A percentile compares a stretch with the other conserved stretches of the same genome.
These are phyloP conservation scores for Aldabrachelys gigantea DNA, from an alignment of 2,113 vertebrate genomes.

Conservation along the genomic window DNA sequence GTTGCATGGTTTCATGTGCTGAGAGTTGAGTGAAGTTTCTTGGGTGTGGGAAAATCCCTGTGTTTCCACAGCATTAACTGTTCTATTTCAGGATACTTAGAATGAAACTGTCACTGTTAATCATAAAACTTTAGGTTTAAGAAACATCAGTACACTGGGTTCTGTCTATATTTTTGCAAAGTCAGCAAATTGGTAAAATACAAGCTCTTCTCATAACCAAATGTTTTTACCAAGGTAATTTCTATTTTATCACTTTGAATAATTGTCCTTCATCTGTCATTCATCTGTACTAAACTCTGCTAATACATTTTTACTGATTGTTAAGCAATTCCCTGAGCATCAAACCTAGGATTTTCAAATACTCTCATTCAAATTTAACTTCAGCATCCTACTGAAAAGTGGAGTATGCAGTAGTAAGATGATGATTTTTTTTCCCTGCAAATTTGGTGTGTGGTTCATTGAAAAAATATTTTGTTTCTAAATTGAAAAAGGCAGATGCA, in stretches of 20 bases:
- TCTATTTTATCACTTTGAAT: not conserved
- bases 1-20: constrained; percentile 31
- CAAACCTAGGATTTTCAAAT: not conserved
- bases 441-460: constrained; percentile 14
- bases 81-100: not conserved
- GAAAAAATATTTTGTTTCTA: constrained; percentile 41
- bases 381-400: not conserved
- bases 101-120: not conserved
- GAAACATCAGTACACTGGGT: not conserved
- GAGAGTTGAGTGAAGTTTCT: not conserved
- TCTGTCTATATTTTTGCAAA: not conserved
- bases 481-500: constrained; percentile 53
- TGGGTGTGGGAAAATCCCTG: not conserved
- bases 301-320: not conserved
- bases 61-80: not conserved
- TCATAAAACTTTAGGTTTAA: not conserved
- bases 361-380: not conserved
- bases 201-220: not conserved
- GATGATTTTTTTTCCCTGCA: constrained; percentile 41
- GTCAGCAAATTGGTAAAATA: too few relatives aligned
- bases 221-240: not conserved
- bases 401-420: constrained; percentile 11
- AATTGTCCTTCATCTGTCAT: not conserved
- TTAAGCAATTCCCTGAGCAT: not conserved
- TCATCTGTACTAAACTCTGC: not conserved